Evolutionary conservation across 2,888 invertebrate species (phyloP).

Genomic region (Silvanus unidentatus): DNA sequence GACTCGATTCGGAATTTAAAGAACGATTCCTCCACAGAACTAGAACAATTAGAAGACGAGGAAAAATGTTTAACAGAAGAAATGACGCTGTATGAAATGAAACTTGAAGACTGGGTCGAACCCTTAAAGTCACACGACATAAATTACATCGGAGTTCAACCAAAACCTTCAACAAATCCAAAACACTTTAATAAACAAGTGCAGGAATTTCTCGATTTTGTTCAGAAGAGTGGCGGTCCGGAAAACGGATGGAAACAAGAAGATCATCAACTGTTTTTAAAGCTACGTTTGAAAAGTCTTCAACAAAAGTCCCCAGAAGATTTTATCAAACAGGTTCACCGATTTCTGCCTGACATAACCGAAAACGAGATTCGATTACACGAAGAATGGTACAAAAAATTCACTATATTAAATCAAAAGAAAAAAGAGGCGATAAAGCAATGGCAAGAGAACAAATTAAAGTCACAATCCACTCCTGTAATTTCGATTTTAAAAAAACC

Average conservation of each 20-base stretch:
- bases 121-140: conserved; percentile 20
- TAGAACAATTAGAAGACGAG: conserved; percentile 24
- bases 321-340: conserved; percentile 29
- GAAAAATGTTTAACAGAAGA: conserved; percentile 32
- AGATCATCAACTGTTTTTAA: conserved; percentile 52
- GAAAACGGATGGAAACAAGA: conserved; percentile 55
- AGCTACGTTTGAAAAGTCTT: conserved; percentile 36
- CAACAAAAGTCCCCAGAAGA: conserved; percentile 29
- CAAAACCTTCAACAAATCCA: not conserved
- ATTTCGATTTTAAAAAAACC: too few species aligned
- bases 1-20: conserved; percentile 32
- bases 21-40: conserved; percentile 21
- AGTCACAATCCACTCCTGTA: too few species aligned
- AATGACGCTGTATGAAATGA: conserved; percentile 29
- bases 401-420: conserved; percentile 43
- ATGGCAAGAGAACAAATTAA: conserved; percentile 42
- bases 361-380: conserved; percentile 45
- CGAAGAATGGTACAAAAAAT: conserved; percentile 49
- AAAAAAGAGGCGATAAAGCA: conserved; percentile 43
- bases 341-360: conserved; percentile 38
- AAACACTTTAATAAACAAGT: conserved; percentile 44
- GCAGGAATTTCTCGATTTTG: conserved; percentile 52
- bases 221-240: conserved; percentile 48
- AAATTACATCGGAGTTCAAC: not conserved
- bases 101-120: conserved; percentile 34